Percentiles rank a stretch among this genome's conserved stretches.
These are phyloP conservation scores for Apodemus agrarius DNA, from an alignment of 2,797 vertebrate species.

Conservation along the genomic window DNA sequence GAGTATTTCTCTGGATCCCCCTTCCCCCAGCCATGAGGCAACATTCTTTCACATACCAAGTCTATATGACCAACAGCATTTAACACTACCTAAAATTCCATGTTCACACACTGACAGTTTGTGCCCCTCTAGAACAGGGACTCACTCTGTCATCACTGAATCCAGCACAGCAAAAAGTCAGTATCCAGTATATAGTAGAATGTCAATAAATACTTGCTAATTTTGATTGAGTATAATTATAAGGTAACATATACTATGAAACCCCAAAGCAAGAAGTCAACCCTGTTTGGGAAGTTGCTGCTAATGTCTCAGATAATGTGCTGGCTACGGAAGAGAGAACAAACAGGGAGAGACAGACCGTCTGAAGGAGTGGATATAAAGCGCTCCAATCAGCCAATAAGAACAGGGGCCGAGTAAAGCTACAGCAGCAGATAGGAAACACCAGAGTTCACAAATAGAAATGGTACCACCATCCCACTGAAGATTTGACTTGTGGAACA, in stretches of 20 bases:
- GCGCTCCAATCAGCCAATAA: background rate
- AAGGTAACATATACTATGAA: background rate
- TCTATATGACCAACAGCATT: slow-evolving; percentile 31
- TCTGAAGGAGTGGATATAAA: background rate
- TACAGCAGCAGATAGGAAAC: background rate
- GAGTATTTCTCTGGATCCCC: background rate
- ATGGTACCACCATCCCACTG: background rate
- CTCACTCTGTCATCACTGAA: background rate
- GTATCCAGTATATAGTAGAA: background rate
- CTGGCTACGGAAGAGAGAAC: background rate
- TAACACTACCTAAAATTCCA: slow-evolving; percentile 41
- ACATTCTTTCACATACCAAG: background rate
- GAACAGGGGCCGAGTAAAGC: background rate
- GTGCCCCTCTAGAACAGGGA: background rate
- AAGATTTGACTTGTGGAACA: slow-evolving; percentile 44
- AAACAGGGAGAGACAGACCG: background rate
- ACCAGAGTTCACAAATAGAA: slow-evolving; percentile 39
- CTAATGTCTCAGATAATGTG: background rate
- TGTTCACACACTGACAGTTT: background rate
- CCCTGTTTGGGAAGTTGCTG: background rate
- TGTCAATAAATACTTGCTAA: slow-evolving; percentile 38
- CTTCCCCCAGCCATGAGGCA: background rate
- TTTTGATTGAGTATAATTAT: background rate
- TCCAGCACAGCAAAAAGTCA: slow-evolving; percentile 9
- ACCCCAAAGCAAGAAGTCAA: slow-evolving; percentile 23